Evolutionary conservation across 92 coral and sea anemone genomes (phyloP).

Genomic region (Phymanthus crucifer): DNA sequence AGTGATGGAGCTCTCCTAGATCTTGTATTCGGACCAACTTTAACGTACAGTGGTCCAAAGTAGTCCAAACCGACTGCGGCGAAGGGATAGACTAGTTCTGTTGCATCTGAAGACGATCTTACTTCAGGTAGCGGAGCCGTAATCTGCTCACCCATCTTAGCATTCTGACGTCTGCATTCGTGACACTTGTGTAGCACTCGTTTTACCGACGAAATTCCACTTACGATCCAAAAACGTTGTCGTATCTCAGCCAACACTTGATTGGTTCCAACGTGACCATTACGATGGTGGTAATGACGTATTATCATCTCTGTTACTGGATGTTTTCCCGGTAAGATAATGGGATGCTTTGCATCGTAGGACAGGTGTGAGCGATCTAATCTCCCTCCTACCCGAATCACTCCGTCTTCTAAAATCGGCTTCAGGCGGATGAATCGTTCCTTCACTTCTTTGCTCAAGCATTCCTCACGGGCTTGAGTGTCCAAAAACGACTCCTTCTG

Average conservation of each 20-base stretch:
- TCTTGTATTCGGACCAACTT: conserved; percentile 47
- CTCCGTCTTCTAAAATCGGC: conserved; percentile 12
- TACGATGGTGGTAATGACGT: conserved; percentile 23
- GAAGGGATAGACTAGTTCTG: conserved; percentile 47
- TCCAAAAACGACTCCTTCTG: conserved; percentile 11
- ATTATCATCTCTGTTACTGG: conserved; percentile 32
- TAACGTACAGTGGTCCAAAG: conserved; percentile 59
- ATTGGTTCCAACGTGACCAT: conserved; percentile 55
- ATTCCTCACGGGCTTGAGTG: not conserved
- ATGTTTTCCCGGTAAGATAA: conserved; percentile 45
- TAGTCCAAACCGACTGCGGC: conserved; percentile 61
- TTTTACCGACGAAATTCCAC: conserved; percentile 48
- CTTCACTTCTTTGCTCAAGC: not conserved
- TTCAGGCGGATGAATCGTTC: not conserved
- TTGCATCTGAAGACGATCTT: conserved; percentile 53
- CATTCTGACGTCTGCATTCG: conserved; percentile 52
- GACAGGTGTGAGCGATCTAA: conserved; percentile 35
- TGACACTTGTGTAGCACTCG: conserved; percentile 41
- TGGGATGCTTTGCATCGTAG: conserved; percentile 49
- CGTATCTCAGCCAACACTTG: conserved; percentile 43
- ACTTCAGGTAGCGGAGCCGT: conserved; percentile 52
- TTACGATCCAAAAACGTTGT: conserved; percentile 51
- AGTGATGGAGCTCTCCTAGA: conserved; percentile 39
- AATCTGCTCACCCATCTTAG: conserved; percentile 43
- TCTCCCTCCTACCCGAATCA: conserved; percentile 51